Evolutionary conservation across 2,113 vertebrate genomes (phyloP).

Genomic region (Marcusenius ussheri): DNA sequence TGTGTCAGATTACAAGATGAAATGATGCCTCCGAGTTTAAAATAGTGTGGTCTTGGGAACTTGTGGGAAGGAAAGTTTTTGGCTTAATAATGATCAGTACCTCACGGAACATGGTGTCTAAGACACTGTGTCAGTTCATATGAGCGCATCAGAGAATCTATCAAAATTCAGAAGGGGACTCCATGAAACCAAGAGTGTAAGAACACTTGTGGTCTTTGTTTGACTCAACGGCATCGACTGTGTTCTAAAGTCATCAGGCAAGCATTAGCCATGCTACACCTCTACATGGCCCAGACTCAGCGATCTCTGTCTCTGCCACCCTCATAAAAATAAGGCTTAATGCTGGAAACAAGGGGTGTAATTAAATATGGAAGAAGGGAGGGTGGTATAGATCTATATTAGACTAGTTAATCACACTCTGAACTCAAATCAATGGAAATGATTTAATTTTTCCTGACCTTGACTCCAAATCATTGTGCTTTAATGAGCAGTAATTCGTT

Average conservation of each 20-base stretch:
- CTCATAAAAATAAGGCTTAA: not conserved
- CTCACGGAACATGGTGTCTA: not conserved
- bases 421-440: slow-evolving; percentile 28
- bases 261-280: not conserved
- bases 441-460: slow-evolving; percentile 34
- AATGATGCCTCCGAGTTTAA: not conserved
- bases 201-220: not conserved
- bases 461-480: slow-evolving; percentile 28
- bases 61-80: not conserved
- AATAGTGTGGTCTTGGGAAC: not conserved
- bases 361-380: slow-evolving; percentile 16
- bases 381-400: slow-evolving; percentile 15
- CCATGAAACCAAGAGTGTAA: not conserved
- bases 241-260: not conserved
- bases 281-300: not conserved
- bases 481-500: slow-evolving; percentile 32
- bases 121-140: not conserved
- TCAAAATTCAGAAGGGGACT: not conserved
- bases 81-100: not conserved
- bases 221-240: not conserved
- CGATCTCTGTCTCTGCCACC: not conserved
- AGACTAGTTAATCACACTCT: slow-evolving; percentile 23
- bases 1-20: not conserved
- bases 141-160: not conserved
- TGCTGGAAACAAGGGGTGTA: not conserved